A percentile compares a stretch with the other conserved stretches of the same genome.
Conservation (phyloP, 2,797 vertebrate genomes). For the Helostoma temminkii region DNA sequence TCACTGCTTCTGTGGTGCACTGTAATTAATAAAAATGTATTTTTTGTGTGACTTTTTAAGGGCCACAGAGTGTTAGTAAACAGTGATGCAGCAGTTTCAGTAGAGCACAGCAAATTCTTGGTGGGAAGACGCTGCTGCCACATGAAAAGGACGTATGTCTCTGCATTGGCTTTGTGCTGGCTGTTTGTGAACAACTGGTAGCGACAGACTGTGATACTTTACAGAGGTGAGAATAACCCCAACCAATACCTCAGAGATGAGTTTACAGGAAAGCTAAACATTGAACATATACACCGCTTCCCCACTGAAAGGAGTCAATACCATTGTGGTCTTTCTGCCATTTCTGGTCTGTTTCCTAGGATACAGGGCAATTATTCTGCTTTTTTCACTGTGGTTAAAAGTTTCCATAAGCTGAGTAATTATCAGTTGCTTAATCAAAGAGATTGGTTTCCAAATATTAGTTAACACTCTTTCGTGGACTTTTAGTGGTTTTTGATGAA, state of each 20-base stretch:
- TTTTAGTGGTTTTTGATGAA: conserved; percentile 19
- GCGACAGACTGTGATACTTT: conserved; percentile 7
- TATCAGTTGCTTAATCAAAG: not conserved
- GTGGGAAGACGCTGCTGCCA: conserved; percentile 76
- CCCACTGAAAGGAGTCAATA: conserved; percentile 15
- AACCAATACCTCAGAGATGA: conserved; percentile 31
- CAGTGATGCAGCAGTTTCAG: conserved; percentile 79
- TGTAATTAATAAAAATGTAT: no score
- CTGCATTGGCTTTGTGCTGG: conserved; percentile 42
- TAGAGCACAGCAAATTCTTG: conserved; percentile 44
- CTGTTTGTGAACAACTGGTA: conserved; percentile 32
- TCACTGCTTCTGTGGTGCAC: no score
- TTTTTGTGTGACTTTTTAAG: not conserved
- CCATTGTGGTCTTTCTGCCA: conserved; percentile 39
- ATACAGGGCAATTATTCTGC: not conserved
- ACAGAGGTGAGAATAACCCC: conserved; percentile 36
- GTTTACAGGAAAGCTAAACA: conserved; percentile 67
- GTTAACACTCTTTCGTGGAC: not conserved
- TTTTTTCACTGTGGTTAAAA: conserved; percentile 27
- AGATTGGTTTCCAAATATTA: not conserved
- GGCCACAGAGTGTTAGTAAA: conserved; percentile 62
- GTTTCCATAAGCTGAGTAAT: conserved; percentile 22
- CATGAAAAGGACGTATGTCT: conserved; percentile 75
- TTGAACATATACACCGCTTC: not conserved
- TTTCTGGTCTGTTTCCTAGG: not conserved